Base-by-base conservation (phyloP, 2,888 invertebrate species). In the Lasius fuliginosus region DNA sequence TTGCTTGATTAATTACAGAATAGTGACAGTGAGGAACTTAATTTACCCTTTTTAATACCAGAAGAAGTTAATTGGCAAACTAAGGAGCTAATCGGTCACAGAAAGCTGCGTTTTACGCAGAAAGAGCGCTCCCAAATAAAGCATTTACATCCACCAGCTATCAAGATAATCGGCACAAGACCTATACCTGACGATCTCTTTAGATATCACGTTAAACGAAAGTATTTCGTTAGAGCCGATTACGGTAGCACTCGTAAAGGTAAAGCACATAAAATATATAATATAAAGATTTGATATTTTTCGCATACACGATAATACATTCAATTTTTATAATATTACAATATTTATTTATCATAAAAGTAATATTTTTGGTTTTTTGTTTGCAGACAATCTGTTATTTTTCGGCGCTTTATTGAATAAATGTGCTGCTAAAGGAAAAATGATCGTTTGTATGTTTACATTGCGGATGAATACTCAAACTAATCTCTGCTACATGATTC, bases 161-260 rank as follows among this genome's bases (percentile, higher is more conserved):
- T 91, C 18, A 83, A 88, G 36, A 46, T 91, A 42, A 83, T 91
- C 1, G 89, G 88, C 11, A 76, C 86, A 8, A 89, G 86, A 67
- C 81, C 84, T 15, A 81, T 85, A n/a, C 53, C 36, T 1, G 27
- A 60, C 0, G 79, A 81, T 49, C 71, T 81, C 36, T 81, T 81
- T 12, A 69, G 71, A 56, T 71, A 81, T 1, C 79, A 81, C 0
- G 60, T 81, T 69, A 69, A 81, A 60, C 79, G 79, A 9, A 69
- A 81, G 5, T 69, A 60, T 1, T 81, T 81, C 8, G 18, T 81
- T 9, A 71, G 60, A 71, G 23, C 71, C 6, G 71, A 81, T 46
- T 60, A 60, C 12, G 3, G 18, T 46, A 81, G 79, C 18, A 81
- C 60, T 46, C 79, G 79, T 49, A 71, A 71, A 81, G 79, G 79